Base-by-base conservation (phyloP, 2,888 invertebrate species). In the Julus scandinavius region DNA sequence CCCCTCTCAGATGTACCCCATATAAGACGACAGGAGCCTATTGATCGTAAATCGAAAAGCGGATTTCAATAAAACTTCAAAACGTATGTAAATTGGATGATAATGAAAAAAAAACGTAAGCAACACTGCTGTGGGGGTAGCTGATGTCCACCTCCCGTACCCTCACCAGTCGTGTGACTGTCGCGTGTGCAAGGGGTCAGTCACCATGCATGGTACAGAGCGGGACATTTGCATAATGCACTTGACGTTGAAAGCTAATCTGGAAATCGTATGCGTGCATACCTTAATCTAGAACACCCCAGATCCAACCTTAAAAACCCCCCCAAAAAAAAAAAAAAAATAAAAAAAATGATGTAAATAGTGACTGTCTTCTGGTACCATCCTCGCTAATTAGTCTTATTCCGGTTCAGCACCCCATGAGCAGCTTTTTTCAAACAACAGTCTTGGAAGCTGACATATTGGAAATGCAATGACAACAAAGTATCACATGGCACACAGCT, bases 21-120 rank as follows among this genome's bases (percentile, higher is more conserved):
- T n/a, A 38, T 38, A 38, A 80, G 80, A 80, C 80, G 29, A 38
- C 29, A 80, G 80, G 80, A 29, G 80, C 80, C 80, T 80, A 80
- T 80, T 80, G 80, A 38, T 80, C 80, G 80, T 80, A 80, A 80
- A 80, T 80, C 80, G 80, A 80, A 80, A 80, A 80, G 80, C 80
- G 80, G 80, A 80, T 80, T 80, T 38, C 80, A 80, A 80, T 80
- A 80, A 80, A 80, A 80, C 80, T 80, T 80, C 80, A 80, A 80
- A 80, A 80, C 80, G 38, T 80, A 80, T 80, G 80, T 80, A 38
- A 80, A 80, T 80, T 29, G 80, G 38, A 7, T 9, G 80, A 80
- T 80, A 80, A 80, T 80, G 80, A 80, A 80, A 80, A 38, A 38
- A 80, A 38, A 29, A 4, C 29, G 80, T 80, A 80, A 80, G 38